phyloP scores from a whole-genome alignment of 2,113 vertebrate species.

The Syngnathus typhle region DNA sequence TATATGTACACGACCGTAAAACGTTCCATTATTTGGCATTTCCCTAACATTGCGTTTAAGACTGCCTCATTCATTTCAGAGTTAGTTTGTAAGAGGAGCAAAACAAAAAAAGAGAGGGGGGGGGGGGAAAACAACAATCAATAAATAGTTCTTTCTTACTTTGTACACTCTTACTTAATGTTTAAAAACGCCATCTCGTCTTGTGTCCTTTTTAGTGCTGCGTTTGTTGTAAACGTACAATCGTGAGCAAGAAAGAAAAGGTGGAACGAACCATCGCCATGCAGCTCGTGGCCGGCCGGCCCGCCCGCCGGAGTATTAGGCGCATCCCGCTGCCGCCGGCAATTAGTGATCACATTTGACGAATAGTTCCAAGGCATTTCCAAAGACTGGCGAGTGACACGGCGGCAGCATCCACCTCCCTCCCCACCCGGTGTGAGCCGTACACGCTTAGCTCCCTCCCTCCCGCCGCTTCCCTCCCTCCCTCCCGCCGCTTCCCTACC shows the following conservation, averaged over 20 bases:
- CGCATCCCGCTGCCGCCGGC: constrained; percentile 67
- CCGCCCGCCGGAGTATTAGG: not conserved
- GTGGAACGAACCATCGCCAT: constrained; percentile 24
- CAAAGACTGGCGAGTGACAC: constrained; percentile 80
- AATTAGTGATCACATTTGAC: constrained; percentile 76
- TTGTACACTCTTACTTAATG: constrained; percentile 97
- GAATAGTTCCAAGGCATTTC: constrained; percentile 87
- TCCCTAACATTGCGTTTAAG: constrained; percentile 94
- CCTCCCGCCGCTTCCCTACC: constrained; percentile 11
- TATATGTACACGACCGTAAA: constrained; percentile 99
- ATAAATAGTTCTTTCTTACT: constrained; percentile 99
- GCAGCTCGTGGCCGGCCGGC: not conserved
- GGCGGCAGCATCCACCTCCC: not conserved
- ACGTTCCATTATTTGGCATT: constrained; percentile 94
- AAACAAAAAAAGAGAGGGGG: constrained; percentile 73
- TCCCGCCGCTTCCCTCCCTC: constrained; percentile 43
- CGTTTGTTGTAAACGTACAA: constrained; percentile 97
- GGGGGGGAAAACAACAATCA: constrained; percentile 68
- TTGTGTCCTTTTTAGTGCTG: constrained; percentile 97
- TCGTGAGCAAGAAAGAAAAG: constrained; percentile 83
- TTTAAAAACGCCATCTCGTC: constrained; percentile 91
- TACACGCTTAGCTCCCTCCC: not conserved
- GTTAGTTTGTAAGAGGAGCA: constrained; percentile 96
- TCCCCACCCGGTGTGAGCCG: constrained; percentile 58
- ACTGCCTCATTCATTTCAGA: constrained; percentile 96